phyloP scores from a whole-genome alignment of 2,797 vertebrate genomes.

The Cheirogaleus major region DNA sequence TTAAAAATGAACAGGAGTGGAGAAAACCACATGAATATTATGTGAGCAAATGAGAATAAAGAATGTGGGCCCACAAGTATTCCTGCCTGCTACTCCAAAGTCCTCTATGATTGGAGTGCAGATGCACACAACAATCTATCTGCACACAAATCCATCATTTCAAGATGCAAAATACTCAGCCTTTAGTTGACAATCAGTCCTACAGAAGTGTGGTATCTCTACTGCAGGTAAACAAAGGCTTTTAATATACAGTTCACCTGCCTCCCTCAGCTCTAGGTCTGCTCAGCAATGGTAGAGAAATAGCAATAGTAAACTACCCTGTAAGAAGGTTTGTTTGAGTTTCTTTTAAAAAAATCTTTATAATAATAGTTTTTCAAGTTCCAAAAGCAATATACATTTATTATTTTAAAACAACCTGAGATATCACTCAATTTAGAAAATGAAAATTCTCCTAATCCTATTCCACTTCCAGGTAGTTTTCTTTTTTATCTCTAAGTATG shows the following conservation, averaged over 20 bases:
- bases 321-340: background rate
- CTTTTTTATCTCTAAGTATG: background rate
- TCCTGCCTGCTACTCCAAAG: background rate
- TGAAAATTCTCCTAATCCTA: background rate
- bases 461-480: background rate
- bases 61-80: background rate
- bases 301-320: background rate
- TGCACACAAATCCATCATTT: background rate
- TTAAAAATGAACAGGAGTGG: background rate
- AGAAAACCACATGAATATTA: background rate
- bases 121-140: background rate
- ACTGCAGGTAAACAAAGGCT: background rate
- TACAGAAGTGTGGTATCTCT: background rate
- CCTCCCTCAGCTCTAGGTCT: background rate
- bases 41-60: background rate
- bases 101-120: background rate
- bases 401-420: background rate
- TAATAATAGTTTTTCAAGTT: background rate
- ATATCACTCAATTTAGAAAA: conserved; percentile 1
- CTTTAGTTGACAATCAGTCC: background rate
- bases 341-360: background rate
- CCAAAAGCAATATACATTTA: background rate
- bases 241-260: background rate
- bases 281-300: background rate
- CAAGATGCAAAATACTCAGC: background rate